Base-by-base conservation (phyloP, 2,797 vertebrate species). In the Lagorchestes hirsutus region DNA sequence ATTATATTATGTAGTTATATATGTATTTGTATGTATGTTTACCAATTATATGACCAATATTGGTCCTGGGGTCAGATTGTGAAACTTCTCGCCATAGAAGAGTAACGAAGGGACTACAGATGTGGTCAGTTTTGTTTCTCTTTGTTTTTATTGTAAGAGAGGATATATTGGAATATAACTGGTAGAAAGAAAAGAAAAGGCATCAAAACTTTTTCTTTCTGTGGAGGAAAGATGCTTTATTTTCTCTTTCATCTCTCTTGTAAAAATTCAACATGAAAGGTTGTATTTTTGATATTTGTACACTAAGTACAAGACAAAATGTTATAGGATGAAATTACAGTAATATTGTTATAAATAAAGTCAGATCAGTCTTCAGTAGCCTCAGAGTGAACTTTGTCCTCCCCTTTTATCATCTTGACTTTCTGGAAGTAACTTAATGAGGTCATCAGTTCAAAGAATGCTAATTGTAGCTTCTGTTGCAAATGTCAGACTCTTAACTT, bases 401-500 rank as follows among this genome's bases (percentile, higher is more conserved):
- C 99, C 99, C 50, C 40, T 40, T 91, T 98, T 99, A 0, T 99
- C 99, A 31, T 99, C 99, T 98, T 99, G 99, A 55, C 98, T 99
- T 97, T 99, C 99, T 34, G 99, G 99, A 98, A 99, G 99, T 94
- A 99, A 98, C 97, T 99, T 99, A 98, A 99, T 99, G 93, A 99
- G 99, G 97, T 99, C 99, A 93, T 99, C 99, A 56, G 99, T 99
- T 92, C 99, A 99, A 94, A 99, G 99, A 98, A 99, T 99, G 97
- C 99, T 99, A 98, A 99, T 99, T 57, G 99, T 99, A 4, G 99
- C 99, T 98, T 99, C 99, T 0, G 99, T 99, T 97, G 99, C 99
- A 95, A 99, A 99, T 98, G 99, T 99, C 9, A 99, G 98, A 98
- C 99, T 99, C 98, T 99, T 99, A 0, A 99, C 99, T 98, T 99